Conservation (phyloP, 2,797 vertebrate species). For the Vireo griseus region DNA sequence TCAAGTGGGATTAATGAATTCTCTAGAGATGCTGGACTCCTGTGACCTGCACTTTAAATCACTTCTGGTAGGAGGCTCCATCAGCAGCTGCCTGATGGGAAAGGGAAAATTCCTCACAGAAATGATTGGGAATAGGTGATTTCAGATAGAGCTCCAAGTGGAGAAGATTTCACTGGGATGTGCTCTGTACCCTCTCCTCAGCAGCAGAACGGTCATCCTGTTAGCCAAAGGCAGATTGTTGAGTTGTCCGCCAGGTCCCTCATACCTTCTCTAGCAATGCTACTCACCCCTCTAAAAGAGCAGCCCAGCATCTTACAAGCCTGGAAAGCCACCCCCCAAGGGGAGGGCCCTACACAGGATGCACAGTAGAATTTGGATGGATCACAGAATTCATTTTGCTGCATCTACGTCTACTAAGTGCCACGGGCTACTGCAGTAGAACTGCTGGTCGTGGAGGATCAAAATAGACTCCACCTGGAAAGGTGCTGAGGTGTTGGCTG, state of each 20-base stretch:
- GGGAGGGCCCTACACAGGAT: neutral
- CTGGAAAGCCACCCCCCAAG: neutral
- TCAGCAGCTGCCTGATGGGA: neutral
- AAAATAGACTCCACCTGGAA: neutral
- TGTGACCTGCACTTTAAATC: neutral
- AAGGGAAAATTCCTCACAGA: neutral
- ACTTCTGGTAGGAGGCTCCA: neutral
- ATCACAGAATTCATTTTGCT: neutral
- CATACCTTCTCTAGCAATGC: neutral
- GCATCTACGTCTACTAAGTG: neutral
- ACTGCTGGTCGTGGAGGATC: neutral
- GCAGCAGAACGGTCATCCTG: neutral
- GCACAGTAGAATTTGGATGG: neutral
- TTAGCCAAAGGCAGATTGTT: neutral
- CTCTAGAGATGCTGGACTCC: neutral
- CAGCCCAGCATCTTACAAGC: neutral
- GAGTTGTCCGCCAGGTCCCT: neutral
- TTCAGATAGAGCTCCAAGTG: neutral
- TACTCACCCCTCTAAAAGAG: neutral
- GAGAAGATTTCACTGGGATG: neutral
- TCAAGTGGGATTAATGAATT: neutral
- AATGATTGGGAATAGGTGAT: neutral
- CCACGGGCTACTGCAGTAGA: neutral
- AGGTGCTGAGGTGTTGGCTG: neutral
- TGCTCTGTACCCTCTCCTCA: neutral